phyloP scores from a whole-genome alignment of 2,113 vertebrate species.

The Seriola dumerili region DNA sequence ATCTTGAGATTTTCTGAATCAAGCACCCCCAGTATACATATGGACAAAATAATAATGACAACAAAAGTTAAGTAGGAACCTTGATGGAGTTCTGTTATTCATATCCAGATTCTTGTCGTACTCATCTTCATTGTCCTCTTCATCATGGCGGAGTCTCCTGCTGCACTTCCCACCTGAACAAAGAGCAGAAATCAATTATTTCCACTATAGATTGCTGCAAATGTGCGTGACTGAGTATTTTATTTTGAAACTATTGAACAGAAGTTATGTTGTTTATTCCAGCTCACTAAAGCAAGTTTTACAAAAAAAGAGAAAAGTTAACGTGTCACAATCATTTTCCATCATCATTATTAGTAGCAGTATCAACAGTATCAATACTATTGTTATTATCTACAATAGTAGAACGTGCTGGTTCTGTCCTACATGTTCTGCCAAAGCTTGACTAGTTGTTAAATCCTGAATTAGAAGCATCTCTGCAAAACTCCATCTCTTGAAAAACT shows the following conservation, averaged over 20 bases:
- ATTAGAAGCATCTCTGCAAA: background rate
- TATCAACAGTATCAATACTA: too few relatives aligned
- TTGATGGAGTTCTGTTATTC: conserved; percentile 1
- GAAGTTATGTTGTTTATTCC: too few relatives aligned
- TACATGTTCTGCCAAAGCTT: background rate
- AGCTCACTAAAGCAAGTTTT: too few relatives aligned
- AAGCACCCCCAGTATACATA: too few relatives aligned
- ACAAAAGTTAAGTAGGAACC: conserved; percentile 24
- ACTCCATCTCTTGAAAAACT: background rate
- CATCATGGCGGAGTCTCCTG: background rate
- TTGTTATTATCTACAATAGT: background rate
- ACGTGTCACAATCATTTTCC: too few relatives aligned
- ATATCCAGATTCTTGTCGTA: background rate
- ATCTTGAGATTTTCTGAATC: too few relatives aligned
- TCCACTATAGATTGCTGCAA: background rate
- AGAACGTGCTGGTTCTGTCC: background rate
- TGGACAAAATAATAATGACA: too few relatives aligned
- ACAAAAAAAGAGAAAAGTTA: too few relatives aligned
- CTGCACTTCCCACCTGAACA: conserved; percentile 19
- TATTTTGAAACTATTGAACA: background rate
- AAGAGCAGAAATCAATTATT: background rate
- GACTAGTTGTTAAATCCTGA: too few relatives aligned
- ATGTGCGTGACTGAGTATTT: background rate
- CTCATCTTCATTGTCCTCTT: background rate
- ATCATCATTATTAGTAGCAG: too few relatives aligned